These are phyloP conservation scores for Centrocercus urophasianus DNA, from an alignment of 2,113 vertebrate species.

Conservation along the genomic window DNA sequence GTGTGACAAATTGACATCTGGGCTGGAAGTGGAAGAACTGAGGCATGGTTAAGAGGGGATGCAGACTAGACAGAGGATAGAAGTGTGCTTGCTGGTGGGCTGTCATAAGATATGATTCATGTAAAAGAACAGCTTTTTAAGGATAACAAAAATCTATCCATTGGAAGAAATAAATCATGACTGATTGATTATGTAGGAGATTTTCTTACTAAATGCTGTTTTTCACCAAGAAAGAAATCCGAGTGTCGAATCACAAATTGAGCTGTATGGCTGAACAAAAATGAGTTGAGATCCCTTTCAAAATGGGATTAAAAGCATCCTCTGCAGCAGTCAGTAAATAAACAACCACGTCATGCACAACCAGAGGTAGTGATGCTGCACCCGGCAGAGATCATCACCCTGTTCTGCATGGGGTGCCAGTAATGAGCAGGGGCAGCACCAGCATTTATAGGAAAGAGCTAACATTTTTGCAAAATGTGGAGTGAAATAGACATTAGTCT, in stretches of 20 bases:
- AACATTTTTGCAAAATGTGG: neutral
- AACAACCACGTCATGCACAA: neutral
- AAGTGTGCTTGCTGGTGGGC: neutral
- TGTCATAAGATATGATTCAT: neutral
- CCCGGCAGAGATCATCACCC: neutral
- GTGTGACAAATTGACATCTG: neutral
- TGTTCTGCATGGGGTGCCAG: neutral
- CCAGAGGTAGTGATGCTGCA: neutral
- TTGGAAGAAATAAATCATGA: neutral
- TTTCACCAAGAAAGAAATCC: neutral
- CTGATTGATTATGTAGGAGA: neutral
- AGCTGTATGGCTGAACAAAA: neutral
- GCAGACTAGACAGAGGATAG: neutral
- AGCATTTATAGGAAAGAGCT: neutral
- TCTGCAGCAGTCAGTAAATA: neutral
- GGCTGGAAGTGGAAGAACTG: neutral
- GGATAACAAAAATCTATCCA: neutral
- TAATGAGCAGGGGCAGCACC: neutral
- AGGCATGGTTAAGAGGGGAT: neutral
- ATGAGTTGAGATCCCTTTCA: neutral
- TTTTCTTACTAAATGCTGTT: neutral
- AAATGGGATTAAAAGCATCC: neutral
- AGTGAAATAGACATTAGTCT: neutral
- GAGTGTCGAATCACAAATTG: neutral
- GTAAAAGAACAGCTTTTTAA: neutral